Evolutionary conservation across 2,888 invertebrate genomes (phyloP).

Genomic region (Yponomeuta plumbellus): DNA sequence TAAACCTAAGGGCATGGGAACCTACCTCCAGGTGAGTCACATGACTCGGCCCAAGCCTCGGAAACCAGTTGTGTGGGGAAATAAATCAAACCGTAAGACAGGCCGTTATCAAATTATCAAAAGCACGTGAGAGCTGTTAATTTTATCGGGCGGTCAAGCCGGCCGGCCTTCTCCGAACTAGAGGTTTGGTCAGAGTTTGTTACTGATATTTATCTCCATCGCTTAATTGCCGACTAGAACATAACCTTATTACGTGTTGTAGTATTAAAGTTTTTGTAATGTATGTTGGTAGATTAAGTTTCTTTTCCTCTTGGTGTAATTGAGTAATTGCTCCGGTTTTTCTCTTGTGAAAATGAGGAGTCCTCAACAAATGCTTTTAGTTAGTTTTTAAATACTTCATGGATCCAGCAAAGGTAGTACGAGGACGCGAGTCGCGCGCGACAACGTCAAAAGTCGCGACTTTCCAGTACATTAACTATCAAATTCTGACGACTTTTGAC

Average conservation of each 20-base stretch:
- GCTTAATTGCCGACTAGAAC: conserved; percentile 66
- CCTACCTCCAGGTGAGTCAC: conserved; percentile 43
- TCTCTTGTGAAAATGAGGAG: not conserved
- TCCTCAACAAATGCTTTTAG: too few relatives aligned
- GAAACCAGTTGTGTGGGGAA: conserved; percentile 46
- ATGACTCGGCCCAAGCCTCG: conserved; percentile 15
- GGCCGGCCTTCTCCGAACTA: conserved; percentile 27
- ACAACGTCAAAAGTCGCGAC: too few relatives aligned
- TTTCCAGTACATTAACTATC: too few relatives aligned
- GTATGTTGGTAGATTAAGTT: not conserved
- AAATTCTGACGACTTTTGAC: too few relatives aligned
- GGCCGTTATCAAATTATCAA: conserved; percentile 74
- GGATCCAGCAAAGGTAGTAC: too few relatives aligned
- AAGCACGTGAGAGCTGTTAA: conserved; percentile 68
- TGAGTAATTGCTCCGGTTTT: not conserved
- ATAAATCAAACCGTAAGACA: conserved; percentile 62
- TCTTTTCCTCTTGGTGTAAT: not conserved
- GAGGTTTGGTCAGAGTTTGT: conserved; percentile 55
- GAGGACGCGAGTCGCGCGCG: too few relatives aligned
- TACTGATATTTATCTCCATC: conserved; percentile 51
- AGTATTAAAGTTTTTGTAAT: not conserved
- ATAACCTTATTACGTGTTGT: conserved; percentile 40
- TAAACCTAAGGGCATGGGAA: conserved; percentile 54
- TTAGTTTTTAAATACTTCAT: too few relatives aligned
- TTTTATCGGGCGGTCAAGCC: conserved; percentile 62